Conservation (phyloP, 1,140 invertebrate species). For the Stenopsyche tienmushanensis region DNA sequence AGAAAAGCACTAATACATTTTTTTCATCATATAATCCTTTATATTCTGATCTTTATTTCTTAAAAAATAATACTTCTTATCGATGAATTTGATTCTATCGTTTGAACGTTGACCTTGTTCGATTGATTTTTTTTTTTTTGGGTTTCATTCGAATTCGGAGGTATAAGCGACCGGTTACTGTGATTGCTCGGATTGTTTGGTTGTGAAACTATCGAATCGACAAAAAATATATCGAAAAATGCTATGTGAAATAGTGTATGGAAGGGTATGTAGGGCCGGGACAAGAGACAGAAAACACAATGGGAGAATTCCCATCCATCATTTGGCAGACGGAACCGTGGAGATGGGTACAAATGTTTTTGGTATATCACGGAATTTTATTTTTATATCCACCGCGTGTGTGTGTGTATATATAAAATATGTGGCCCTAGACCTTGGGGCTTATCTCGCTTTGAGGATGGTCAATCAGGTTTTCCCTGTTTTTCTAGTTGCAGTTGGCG, state of each 20-base stretch:
- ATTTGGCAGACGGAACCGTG: conserved; percentile 24
- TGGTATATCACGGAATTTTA: background rate
- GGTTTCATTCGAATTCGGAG: too few species aligned
- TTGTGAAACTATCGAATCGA: background rate
- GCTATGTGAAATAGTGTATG: background rate
- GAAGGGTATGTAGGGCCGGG: conserved; percentile 15
- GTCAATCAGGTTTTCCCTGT: conserved; percentile 11
- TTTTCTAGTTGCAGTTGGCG: conserved; percentile 19
- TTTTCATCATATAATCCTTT: too few species aligned
- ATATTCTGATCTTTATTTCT: too few species aligned
- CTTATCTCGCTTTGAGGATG: too few species aligned
- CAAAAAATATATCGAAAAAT: conserved; percentile 9
- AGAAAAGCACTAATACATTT: too few species aligned
- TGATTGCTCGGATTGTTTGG: too few species aligned
- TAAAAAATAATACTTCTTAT: too few species aligned
- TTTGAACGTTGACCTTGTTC: too few species aligned
- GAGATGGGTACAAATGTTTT: conserved; percentile 21
- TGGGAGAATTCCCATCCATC: conserved; percentile 34
- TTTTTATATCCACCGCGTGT: background rate
- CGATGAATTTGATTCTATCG: too few species aligned
- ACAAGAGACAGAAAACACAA: conserved; percentile 36
- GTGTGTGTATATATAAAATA: background rate
- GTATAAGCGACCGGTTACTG: too few species aligned
- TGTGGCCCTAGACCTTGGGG: too few species aligned
- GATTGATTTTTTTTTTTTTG: too few species aligned